Conservation (phyloP, 2,888 invertebrate species). For the Philopedon plagiatum region DNA sequence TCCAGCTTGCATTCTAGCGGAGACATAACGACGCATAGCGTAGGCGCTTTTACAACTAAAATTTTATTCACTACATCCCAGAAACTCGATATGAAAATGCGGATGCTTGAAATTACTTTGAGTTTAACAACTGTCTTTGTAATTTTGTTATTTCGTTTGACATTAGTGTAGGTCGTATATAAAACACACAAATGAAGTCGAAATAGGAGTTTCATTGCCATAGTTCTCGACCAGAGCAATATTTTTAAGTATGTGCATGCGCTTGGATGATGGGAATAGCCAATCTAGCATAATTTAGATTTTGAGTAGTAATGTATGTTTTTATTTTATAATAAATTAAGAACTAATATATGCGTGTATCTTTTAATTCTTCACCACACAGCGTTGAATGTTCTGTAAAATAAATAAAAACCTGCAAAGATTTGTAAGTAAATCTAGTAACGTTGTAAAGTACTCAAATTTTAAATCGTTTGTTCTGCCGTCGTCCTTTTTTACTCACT, state of each 20-base stretch:
- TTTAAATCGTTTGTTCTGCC: no score
- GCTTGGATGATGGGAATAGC: no score
- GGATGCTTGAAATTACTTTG: conserved; percentile 33
- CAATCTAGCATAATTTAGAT: no score
- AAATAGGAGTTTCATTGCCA: neutral
- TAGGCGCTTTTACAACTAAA: conserved; percentile 34
- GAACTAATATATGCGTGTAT: no score
- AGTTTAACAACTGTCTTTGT: conserved; percentile 29
- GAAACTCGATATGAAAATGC: conserved; percentile 29
- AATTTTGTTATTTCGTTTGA: conserved; percentile 1
- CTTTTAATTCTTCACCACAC: no score
- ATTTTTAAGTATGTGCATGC: neutral
- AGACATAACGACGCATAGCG: neutral
- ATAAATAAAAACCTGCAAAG: no score
- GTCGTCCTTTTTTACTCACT: no score
- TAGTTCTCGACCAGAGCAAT: neutral
- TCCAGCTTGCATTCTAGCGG: conserved; percentile 8
- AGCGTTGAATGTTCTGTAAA: no score
- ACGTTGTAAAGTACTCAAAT: no score
- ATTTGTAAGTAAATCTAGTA: no score
- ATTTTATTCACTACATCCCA: conserved; percentile 40
- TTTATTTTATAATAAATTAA: no score
- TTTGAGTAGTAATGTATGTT: no score
- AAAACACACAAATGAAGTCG: neutral
- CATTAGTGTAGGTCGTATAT: conserved; percentile 14